Evolutionary conservation across 1,140 invertebrate species (phyloP), one percentile per base, ranked within the genome.

Genomic region (Eupristina koningsbergeri): DNA sequence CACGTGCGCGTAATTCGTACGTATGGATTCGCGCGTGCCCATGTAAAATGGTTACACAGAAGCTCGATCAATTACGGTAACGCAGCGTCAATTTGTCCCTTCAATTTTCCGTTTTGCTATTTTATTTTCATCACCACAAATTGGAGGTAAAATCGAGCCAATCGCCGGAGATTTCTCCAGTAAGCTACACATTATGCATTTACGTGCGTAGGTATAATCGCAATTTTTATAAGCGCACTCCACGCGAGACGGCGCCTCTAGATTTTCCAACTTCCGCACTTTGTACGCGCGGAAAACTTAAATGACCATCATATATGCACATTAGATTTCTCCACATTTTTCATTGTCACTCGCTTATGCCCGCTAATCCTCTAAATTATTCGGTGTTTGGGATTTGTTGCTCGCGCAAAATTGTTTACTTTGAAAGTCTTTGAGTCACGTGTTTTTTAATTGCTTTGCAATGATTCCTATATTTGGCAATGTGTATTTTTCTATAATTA

Each of bases 191-290:
- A 41, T n/a, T n/a, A 36, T 8, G 64, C 64, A 41, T 77, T 77
- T 61, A 53, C 45, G 45, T 31, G 75, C 15, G 50, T n/a, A 2
- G 34, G 31, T 36, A 19, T 63, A 45, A n/a, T 34, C 19, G n/a
- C 5, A 34, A 47, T 71, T 75, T 64, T 39, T 50, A 7, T 34
- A 22, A 26, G 36, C n/a, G 34, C 41, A 71, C 63, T 63, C 39
- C 61, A 79, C 50, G 39, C 61, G 63, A 58, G 26, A 26, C 17
- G 9, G n/a, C 31, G 19, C 63, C 61, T 13, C 34, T n/a, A 67
- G 36, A 6, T 17, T 39, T 61, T 19, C n/a, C 36, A 81, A 74
- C 80, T 81, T 81, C 80, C 80, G 80, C 80, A 81, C 80, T 81
- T 29, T 79, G 36, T 22, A 34, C 29, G n/a, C 11, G 76, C 39